phyloP scores from a whole-genome alignment of 1,140 invertebrate species.

The Hermatobates lingyangjiaoensis region DNA sequence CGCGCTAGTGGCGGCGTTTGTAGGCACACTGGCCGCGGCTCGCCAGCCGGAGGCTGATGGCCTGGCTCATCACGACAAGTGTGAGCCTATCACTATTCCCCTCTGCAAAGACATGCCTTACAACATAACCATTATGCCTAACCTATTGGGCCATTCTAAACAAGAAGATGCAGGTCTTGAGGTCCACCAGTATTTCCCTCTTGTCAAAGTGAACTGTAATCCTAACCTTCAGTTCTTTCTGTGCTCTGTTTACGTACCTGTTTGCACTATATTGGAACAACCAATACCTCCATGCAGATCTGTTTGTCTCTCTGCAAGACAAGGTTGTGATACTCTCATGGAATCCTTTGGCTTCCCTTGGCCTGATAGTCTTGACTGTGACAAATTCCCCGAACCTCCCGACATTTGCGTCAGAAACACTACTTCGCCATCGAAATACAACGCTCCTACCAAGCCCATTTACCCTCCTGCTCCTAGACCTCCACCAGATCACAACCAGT shows the following conservation, averaged over 20 bases:
- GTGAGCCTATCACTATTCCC: slow-evolving; percentile 81
- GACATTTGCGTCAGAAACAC: slow-evolving; percentile 78
- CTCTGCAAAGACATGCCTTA: slow-evolving; percentile 84
- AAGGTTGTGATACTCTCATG: slow-evolving; percentile 83
- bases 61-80: slow-evolving; percentile 56
- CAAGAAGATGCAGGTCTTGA: slow-evolving; percentile 86
- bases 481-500: neutral
- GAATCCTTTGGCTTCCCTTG: slow-evolving; percentile 80
- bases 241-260: slow-evolving; percentile 87
- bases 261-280: slow-evolving; percentile 80
- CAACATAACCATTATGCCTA: slow-evolving; percentile 92
- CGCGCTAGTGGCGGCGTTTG: neutral
- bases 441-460: slow-evolving; percentile 13
- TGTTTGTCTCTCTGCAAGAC: slow-evolving; percentile 69
- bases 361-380: slow-evolving; percentile 85
- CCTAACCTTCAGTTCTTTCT: slow-evolving; percentile 86
- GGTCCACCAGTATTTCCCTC: slow-evolving; percentile 80
- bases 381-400: slow-evolving; percentile 60
- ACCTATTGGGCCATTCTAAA: slow-evolving; percentile 75
- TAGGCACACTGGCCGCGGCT: neutral
- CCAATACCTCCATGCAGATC: slow-evolving; percentile 83
- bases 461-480: neutral
- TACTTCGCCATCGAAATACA: slow-evolving; percentile 24
- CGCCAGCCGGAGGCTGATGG: slow-evolving; percentile 10
- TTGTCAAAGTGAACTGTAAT: slow-evolving; percentile 93